phyloP scores from a whole-genome alignment of 2,797 vertebrate genomes.

The Anguilla megastoma region DNA sequence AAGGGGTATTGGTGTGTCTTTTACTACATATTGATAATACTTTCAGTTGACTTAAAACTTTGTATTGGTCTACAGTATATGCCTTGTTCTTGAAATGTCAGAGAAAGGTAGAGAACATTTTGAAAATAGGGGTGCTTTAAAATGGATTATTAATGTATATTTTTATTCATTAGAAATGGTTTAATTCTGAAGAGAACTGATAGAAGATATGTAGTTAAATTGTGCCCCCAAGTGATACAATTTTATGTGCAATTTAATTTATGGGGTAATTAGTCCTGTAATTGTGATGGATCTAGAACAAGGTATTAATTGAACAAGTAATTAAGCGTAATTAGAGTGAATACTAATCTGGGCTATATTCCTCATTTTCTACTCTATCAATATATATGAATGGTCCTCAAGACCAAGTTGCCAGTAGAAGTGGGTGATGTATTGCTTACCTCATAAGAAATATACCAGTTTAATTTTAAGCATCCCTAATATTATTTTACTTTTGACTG shows the following conservation, averaged over 20 bases:
- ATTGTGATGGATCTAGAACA: not conserved
- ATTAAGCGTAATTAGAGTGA: conserved; percentile 13
- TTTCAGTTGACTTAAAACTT: not conserved
- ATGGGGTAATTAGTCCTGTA: not conserved
- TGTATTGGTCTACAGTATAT: not conserved
- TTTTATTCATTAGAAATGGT: not conserved
- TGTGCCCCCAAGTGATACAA: not conserved
- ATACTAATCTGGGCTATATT: not conserved
- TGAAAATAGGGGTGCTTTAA: not conserved
- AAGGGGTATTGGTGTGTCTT: not conserved
- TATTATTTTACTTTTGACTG: too few species aligned
- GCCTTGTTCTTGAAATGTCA: not conserved
- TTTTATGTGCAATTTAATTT: not conserved
- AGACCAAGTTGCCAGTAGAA: not conserved
- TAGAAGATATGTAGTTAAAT: conserved; percentile 9
- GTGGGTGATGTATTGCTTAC: not conserved
- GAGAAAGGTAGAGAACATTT: not conserved
- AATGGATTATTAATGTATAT: not conserved
- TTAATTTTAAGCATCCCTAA: too few species aligned
- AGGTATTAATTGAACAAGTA: conserved; percentile 2
- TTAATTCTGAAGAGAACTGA: not conserved
- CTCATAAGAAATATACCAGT: too few species aligned
- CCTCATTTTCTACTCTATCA: not conserved
- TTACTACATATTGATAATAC: not conserved
- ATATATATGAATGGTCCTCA: not conserved